A percentile compares a stretch with the other conserved stretches of the same genome.
phyloP scores from a whole-genome alignment of 2,797 vertebrate genomes.

The Brachyalestes nurse region DNA sequence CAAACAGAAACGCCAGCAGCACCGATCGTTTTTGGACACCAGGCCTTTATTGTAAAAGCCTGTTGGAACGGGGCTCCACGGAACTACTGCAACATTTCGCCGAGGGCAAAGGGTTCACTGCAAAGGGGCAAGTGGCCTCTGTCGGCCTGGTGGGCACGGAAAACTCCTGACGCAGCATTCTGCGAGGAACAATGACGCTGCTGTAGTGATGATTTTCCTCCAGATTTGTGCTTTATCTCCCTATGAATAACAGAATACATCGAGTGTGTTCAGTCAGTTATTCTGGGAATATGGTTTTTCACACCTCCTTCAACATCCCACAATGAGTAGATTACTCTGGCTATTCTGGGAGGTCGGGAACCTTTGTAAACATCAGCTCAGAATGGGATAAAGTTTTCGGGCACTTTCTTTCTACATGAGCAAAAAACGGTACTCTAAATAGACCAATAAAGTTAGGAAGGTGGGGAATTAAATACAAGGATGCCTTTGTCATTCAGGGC shows the following conservation, averaged over 20 bases:
- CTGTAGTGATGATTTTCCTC: neutral
- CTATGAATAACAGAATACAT: neutral
- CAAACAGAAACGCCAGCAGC: neutral
- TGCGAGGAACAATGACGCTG: neutral
- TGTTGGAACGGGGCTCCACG: slow-evolving; percentile 19
- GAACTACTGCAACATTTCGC: slow-evolving; percentile 11
- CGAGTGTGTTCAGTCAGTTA: neutral
- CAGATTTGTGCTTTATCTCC: no score
- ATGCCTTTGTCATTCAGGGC: neutral
- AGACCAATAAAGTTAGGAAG: neutral
- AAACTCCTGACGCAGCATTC: neutral
- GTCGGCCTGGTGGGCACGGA: neutral
- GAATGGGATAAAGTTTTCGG: neutral
- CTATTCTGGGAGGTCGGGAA: neutral
- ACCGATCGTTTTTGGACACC: neutral
- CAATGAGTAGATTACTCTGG: neutral
- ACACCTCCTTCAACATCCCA: neutral
- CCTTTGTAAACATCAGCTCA: neutral
- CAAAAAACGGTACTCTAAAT: neutral
- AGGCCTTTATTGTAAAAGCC: slow-evolving; percentile 27
- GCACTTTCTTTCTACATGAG: no score
- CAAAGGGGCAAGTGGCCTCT: slow-evolving; percentile 18
- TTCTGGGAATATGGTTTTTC: neutral
- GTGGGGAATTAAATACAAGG: neutral
- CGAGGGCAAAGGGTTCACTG: slow-evolving; percentile 23